phyloP scores from a whole-genome alignment of 2,797 vertebrate species.

The Pseudopleuronectes americanus region DNA sequence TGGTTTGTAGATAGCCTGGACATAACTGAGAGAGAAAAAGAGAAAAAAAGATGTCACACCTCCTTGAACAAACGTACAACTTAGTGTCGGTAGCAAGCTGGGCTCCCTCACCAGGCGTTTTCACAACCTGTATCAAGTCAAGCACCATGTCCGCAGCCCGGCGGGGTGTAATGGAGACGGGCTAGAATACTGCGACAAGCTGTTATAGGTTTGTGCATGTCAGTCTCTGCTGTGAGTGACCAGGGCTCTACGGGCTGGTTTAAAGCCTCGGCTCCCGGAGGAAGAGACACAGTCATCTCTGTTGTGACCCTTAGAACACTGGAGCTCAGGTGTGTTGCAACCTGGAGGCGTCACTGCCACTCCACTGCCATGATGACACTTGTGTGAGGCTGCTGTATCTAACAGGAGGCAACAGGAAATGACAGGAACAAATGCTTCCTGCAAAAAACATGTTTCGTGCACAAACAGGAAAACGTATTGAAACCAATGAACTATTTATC shows the following conservation, averaged over 20 bases:
- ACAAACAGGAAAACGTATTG: too few species aligned
- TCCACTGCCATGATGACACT: slow-evolving; percentile 25
- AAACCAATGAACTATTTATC: too few species aligned
- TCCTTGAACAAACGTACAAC: slow-evolving; percentile 50
- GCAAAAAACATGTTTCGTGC: too few species aligned
- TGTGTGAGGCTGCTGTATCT: slow-evolving; percentile 5
- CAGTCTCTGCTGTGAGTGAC: slow-evolving; percentile 56
- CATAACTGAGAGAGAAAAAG: slow-evolving; percentile 19
- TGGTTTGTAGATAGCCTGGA: slow-evolving; percentile 29
- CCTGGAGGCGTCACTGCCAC: slow-evolving; percentile 21
- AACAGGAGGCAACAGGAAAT: background rate
- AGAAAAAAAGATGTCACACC: slow-evolving; percentile 56
- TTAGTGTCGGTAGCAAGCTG: slow-evolving; percentile 49
- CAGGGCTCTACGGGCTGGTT: slow-evolving; percentile 43
- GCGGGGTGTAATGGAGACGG: slow-evolving; percentile 64
- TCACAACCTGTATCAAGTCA: slow-evolving; percentile 63
- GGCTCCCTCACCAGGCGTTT: slow-evolving; percentile 58
- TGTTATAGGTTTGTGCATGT: slow-evolving; percentile 64
- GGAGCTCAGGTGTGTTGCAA: slow-evolving; percentile 35
- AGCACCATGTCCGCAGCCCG: slow-evolving; percentile 65
- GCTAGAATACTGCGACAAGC: slow-evolving; percentile 65
- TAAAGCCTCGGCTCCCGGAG: slow-evolving; percentile 42
- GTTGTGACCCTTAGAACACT: slow-evolving; percentile 31
- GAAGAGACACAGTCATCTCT: slow-evolving; percentile 47
- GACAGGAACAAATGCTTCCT: too few species aligned